Base-by-base conservation (phyloP, 2,797 vertebrate genomes). In the Yasuhikotakia modesta region DNA sequence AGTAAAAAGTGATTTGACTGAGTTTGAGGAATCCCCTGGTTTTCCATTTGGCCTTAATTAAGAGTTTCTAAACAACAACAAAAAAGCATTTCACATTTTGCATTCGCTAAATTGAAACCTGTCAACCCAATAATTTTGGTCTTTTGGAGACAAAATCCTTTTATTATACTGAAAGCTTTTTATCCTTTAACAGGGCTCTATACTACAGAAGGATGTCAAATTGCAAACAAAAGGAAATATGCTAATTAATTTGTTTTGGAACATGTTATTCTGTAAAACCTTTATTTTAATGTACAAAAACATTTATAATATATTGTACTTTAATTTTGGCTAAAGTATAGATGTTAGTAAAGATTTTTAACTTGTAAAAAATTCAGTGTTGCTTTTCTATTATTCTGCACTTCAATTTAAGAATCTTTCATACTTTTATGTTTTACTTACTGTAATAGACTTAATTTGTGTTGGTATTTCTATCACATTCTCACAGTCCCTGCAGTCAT, bases 1-100 rank as follows among this genome's bases (percentile, higher is more conserved):
- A 92, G 76, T 84, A 81, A 89, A 91, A 89, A 19, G 3, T 4
- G 21, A 48, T 19, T 39, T 79, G 30, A 70, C 66, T 4, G 39
- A 45, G 0, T 32, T 24, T 64, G 63, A 45, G 60, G 32, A 65
- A 78, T 61, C 32, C 5, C 30, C 14, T 27, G 16, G 48, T 24
- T 70, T 83, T 70, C 45, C 10, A 21, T 32, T 27, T 46, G 14
- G 22, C 17, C 50, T 66, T 48, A 27, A 21, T 64, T 1, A 73
- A 16, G 1, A 2, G 19, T 14, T 69, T 63, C 5, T 11, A n/a
- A n/a, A n/a, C n/a, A 1, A 22, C n/a, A 72, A 53, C 27, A 17
- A 30, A 71, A 30, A 52, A 52, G 10, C 1, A 65, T 66, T 21
- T 66, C 6, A 19, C 5, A 1, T 66, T n/a, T n/a, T n/a, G 21